Base-by-base conservation (phyloP, 2,113 vertebrate species). In the Naja naja region DNA sequence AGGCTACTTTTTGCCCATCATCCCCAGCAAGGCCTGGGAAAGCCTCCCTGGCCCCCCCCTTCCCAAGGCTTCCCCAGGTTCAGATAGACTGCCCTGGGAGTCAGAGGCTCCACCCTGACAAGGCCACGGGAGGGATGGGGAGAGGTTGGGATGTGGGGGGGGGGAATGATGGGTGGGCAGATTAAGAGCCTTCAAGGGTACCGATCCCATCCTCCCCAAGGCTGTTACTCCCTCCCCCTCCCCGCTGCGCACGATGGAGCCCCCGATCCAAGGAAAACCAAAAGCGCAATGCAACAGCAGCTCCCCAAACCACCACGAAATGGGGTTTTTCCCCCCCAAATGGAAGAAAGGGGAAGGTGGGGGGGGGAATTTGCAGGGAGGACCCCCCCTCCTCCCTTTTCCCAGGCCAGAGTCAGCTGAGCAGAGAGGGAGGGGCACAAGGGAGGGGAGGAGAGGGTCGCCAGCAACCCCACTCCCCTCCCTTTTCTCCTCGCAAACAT, bases 231-330 rank as follows among this genome's bases (percentile, higher is more conserved):
- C 64, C 30, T n/a, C n/a, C 60, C 60, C 11, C 3, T 30, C 60
- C 64, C n/a, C 2, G n/a, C 69, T 6, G 69, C 1, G n/a, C 14
- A 74, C 5, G 1, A 74, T 74, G 69, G 69, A 2, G 0, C 64
- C 64, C 69, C 12, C 0, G 4, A 2, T 34, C 12, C n/a, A 81
- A 56, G n/a, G n/a, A 3, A 69, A n/a, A 16, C 3, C 60, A 2
- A 25, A 25, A 74, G n/a, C 69, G 64, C 64, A 69, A 34, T 16
- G 30, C 30, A n/a, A 49, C 47, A 49, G 7, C 47, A 47, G 47
- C 47, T 2, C 56, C 23, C 0, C 6, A 25, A 27, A 74, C 5
- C 4, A 12, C 4, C 9, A 4, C 4, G 11, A 0, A 12, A 11
- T 30, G 47, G 27, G 10, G 60, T 4, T n/a, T n/a, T 14, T 3